Conservation (phyloP, 2,888 invertebrate genomes). For the Aromia moschata region DNA sequence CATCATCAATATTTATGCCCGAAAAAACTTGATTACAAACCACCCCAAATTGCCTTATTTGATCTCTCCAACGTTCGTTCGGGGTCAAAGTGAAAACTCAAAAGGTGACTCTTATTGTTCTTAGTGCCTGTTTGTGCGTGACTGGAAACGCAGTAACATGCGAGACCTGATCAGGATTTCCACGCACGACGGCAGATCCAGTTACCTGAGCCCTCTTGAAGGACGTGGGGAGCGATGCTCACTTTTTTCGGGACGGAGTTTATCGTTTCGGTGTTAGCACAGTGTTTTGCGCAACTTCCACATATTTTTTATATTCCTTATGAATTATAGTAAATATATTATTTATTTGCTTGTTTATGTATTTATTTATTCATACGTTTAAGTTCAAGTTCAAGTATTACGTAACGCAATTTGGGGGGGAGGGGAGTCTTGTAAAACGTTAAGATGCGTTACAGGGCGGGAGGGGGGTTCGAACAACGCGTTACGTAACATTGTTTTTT, state of each 20-base stretch:
- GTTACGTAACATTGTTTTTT: too few relatives aligned
- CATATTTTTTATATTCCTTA: too few relatives aligned
- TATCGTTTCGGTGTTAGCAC: too few relatives aligned
- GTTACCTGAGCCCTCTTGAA: slow-evolving; percentile 47
- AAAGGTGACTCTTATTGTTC: slow-evolving; percentile 50
- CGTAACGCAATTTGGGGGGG: too few relatives aligned
- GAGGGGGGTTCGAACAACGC: too few relatives aligned
- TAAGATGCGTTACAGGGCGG: too few relatives aligned
- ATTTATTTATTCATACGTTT: too few relatives aligned
- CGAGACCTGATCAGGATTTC: slow-evolving; percentile 40
- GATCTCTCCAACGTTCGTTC: slow-evolving; percentile 20
- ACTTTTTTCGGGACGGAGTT: slow-evolving; percentile 23
- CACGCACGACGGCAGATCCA: slow-evolving; percentile 50
- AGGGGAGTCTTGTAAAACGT: too few relatives aligned
- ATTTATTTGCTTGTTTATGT: too few relatives aligned
- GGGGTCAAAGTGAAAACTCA: slow-evolving; percentile 37
- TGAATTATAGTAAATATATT: too few relatives aligned
- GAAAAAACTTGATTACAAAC: slow-evolving; percentile 23
- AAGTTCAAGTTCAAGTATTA: too few relatives aligned
- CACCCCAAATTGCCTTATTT: slow-evolving; percentile 24
- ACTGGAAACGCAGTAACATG: slow-evolving; percentile 45
- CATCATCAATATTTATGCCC: slow-evolving; percentile 23
- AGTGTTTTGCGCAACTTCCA: too few relatives aligned
- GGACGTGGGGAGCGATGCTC: slow-evolving; percentile 17
- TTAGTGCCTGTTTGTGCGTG: slow-evolving; percentile 51